phyloP scores from a whole-genome alignment of 1,140 invertebrate species.

The Drosophila albomicans region DNA sequence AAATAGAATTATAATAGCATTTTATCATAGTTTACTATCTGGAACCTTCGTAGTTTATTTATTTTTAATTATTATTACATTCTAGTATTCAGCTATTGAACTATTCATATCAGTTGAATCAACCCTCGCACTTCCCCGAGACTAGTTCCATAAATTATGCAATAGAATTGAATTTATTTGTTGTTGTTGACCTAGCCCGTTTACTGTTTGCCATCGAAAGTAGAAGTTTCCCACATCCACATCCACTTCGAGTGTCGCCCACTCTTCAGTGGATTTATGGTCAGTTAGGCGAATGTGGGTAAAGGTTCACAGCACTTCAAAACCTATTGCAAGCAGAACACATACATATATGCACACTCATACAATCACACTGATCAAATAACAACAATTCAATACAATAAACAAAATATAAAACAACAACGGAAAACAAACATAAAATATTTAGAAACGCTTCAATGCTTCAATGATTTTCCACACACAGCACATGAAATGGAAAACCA shows the following conservation, averaged over 20 bases:
- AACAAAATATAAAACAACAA: conserved; percentile 6
- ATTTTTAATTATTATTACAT: no score
- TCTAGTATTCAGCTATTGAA: no score
- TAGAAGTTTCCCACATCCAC: conserved; percentile 58
- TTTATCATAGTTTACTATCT: no score
- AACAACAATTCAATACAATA: conserved; percentile 11
- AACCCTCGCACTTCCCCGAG: conserved; percentile 20
- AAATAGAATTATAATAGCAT: no score
- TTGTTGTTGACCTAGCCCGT: conserved; percentile 46
- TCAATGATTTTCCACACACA: conserved; percentile 40
- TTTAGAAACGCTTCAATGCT: conserved; percentile 49
- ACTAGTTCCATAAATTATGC: conserved; percentile 33
- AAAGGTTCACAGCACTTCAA: conserved; percentile 60
- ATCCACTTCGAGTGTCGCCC: conserved; percentile 65
- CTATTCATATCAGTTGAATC: background rate
- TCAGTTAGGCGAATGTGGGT: conserved; percentile 30
- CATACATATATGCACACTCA: background rate
- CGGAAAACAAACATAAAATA: conserved; percentile 43
- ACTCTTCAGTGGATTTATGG: conserved; percentile 63
- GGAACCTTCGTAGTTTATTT: no score
- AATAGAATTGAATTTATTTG: conserved; percentile 27
- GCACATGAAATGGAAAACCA: conserved; percentile 34
- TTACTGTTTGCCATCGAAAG: conserved; percentile 32
- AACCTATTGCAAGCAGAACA: conserved; percentile 40
- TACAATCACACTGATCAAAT: conserved; percentile 18